Percentiles rank a stretch among this genome's conserved stretches.
phyloP scores from a whole-genome alignment of 2,113 vertebrate species.

The Equus przewalskii region DNA sequence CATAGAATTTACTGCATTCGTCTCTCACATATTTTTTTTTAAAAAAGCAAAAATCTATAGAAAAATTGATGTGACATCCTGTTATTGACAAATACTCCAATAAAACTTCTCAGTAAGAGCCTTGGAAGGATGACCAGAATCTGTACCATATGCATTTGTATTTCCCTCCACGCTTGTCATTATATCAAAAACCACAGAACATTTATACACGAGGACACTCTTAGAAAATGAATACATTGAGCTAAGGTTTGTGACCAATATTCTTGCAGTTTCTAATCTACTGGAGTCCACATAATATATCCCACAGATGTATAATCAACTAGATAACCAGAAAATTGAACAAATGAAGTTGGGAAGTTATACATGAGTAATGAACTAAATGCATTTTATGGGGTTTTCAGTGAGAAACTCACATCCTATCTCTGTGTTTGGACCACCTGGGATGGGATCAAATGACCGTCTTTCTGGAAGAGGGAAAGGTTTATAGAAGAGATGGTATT shows the following conservation, averaged over 20 bases:
- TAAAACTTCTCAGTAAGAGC: neutral
- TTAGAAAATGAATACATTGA: slow-evolving; percentile 25
- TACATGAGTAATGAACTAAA: neutral
- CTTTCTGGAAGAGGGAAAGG: neutral
- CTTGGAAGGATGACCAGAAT: neutral
- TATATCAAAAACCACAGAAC: neutral
- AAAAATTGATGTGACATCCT: neutral
- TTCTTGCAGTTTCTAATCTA: neutral
- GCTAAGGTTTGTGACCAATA: neutral
- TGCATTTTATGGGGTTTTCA: neutral
- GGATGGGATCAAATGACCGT: neutral
- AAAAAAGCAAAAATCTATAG: neutral
- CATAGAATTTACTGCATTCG: slow-evolving; percentile 1
- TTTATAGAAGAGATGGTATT: neutral
- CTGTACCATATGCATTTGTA: neutral
- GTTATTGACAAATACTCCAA: neutral
- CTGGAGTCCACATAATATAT: neutral
- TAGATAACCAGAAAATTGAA: neutral
- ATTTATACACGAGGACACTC: neutral
- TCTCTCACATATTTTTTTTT: neutral
- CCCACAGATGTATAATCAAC: neutral
- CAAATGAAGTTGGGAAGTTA: neutral
- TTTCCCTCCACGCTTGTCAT: neutral
- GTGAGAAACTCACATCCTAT: neutral
- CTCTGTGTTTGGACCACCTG: neutral